Evolutionary conservation across 2,797 vertebrate species (phyloP).

Genomic region (Myoxocephalus aenaeus): DNA sequence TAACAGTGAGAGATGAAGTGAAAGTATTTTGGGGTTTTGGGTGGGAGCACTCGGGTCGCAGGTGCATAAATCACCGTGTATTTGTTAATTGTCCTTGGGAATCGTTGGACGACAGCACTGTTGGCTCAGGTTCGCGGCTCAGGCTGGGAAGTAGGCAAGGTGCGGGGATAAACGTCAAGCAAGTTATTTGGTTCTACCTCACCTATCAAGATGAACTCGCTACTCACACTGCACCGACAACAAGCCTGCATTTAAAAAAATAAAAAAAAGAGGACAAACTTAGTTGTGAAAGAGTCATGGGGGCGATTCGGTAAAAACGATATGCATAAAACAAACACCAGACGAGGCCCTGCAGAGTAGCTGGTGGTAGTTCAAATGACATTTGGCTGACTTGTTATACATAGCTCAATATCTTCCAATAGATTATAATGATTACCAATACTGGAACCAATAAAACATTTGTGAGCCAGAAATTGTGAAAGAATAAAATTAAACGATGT

Average conservation of each 20-base stretch:
- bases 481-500: constrained; percentile 79
- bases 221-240: background rate
- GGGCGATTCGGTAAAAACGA: constrained; percentile 38
- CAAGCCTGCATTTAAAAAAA: constrained; percentile 20
- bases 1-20: constrained; percentile 59
- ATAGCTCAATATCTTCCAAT: constrained; percentile 74
- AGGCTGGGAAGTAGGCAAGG: constrained; percentile 1
- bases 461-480: constrained; percentile 79
- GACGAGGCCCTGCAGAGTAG: constrained; percentile 60
- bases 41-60: constrained; percentile 51
- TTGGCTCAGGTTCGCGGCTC: constrained; percentile 35
- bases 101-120: constrained; percentile 35
- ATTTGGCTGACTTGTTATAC: constrained; percentile 73
- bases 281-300: constrained; percentile 21
- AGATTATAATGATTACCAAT: constrained; percentile 78
- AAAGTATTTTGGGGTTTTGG: constrained; percentile 66
- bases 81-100: constrained; percentile 71
- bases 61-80: constrained; percentile 63
- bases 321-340: constrained; percentile 62
- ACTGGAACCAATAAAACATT: constrained; percentile 81
- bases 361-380: constrained; percentile 63
- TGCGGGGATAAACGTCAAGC: background rate
- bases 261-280: background rate
- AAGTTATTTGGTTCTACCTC: background rate
- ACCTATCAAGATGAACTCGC: background rate